Evolutionary conservation across 2,888 invertebrate genomes (phyloP).

Genomic region (Sinelater perroti): DNA sequence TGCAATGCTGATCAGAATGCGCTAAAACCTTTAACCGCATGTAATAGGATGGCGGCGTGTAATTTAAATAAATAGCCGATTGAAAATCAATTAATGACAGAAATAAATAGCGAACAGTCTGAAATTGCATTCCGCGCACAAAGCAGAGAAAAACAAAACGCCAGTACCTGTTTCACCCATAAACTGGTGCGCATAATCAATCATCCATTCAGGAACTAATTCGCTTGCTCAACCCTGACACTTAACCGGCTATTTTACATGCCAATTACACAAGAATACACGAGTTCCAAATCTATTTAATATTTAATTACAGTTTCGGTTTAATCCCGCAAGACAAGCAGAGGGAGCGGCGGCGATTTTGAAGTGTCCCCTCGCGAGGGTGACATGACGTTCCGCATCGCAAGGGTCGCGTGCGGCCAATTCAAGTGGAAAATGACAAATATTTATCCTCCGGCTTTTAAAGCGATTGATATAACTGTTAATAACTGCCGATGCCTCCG

Average conservation of each 20-base stretch:
- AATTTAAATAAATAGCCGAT: constrained; percentile 12
- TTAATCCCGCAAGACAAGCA: constrained; percentile 54
- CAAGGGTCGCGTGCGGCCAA: constrained; percentile 44
- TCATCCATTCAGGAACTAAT: constrained; percentile 36
- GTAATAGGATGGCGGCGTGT: not conserved
- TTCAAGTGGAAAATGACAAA: constrained; percentile 48
- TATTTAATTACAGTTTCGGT: constrained; percentile 56
- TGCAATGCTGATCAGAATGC: no score
- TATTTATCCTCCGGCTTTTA: constrained; percentile 39
- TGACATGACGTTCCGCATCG: constrained; percentile 44
- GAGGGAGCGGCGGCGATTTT: constrained; percentile 51
- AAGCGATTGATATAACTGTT: constrained; percentile 22
- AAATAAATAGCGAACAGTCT: constrained; percentile 15
- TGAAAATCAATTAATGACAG: constrained; percentile 20
- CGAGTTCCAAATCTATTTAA: constrained; percentile 55
- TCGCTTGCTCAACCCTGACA: constrained; percentile 38
- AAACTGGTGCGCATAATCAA: constrained; percentile 28
- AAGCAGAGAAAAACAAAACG: constrained; percentile 18
- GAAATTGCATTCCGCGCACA: constrained; percentile 18
- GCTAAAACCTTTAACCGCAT: not conserved
- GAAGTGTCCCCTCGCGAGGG: constrained; percentile 54
- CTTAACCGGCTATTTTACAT: constrained; percentile 46
- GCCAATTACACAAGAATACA: constrained; percentile 54
- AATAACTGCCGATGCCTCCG: not conserved
- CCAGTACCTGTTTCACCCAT: constrained; percentile 25